Percentiles rank a stretch among this genome's conserved stretches.
These are phyloP conservation scores for Neotoma lepida DNA, from an alignment of 2,113 vertebrate species.

Conservation along the genomic window DNA sequence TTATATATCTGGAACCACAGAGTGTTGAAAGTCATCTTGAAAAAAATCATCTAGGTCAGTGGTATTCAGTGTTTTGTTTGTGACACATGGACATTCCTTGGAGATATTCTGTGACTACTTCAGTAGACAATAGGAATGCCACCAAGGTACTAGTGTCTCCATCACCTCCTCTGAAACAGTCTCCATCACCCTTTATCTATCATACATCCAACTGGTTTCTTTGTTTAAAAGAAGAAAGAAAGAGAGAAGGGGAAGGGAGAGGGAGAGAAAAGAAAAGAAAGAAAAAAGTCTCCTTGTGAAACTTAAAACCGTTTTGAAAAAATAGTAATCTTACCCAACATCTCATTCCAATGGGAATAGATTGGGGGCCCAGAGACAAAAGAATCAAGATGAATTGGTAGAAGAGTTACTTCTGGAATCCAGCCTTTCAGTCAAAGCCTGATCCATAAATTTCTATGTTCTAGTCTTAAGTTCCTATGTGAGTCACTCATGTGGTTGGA, in stretches of 20 bases:
- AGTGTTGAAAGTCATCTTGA: conserved; percentile 17
- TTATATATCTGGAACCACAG: not conserved
- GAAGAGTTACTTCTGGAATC: not conserved
- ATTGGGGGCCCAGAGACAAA: not conserved
- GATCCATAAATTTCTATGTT: not conserved
- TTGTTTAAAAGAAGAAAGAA: too few species aligned
- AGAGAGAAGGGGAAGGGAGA: too few species aligned
- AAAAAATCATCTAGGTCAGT: not conserved
- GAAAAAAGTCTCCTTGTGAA: not conserved
- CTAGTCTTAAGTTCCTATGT: not conserved
- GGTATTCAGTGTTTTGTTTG: not conserved
- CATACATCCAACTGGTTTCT: not conserved
- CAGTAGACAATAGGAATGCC: not conserved
- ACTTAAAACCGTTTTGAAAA: conserved; percentile 44
- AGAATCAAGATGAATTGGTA: not conserved
- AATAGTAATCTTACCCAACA: not conserved
- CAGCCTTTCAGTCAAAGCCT: not conserved
- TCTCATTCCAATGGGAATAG: not conserved
- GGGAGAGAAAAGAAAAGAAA: not conserved
- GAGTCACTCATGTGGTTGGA: not conserved
- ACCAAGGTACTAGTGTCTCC: not conserved
- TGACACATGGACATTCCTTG: not conserved
- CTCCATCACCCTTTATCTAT: not conserved
- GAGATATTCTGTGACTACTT: too few species aligned
- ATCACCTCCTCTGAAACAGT: not conserved